Conservation (phyloP, 2,888 invertebrate genomes). For the Molorchus minor region DNA sequence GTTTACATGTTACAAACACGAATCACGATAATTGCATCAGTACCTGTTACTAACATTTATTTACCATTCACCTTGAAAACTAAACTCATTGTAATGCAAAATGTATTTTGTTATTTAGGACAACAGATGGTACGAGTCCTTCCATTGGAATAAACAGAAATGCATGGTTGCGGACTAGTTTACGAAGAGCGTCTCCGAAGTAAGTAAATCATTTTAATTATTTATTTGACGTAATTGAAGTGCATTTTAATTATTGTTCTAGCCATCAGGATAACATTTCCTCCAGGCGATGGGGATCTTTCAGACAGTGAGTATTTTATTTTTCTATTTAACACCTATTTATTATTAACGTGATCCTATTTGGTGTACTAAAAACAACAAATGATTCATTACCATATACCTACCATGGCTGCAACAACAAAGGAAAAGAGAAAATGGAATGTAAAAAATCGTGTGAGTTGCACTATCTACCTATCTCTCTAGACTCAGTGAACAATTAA, state of each 20-base stretch:
- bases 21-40: neutral
- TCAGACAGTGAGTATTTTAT: slow-evolving; percentile 68
- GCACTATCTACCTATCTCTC: no score
- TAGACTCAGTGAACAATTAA: no score
- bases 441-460: no score
- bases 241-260: slow-evolving; percentile 63
- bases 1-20: no score
- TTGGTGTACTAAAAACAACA: no score
- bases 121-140: slow-evolving; percentile 70
- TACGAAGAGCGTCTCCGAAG: slow-evolving; percentile 83
- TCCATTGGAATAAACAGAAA: slow-evolving; percentile 74
- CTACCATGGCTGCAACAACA: no score
- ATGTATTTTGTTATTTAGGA: slow-evolving; percentile 46
- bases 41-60: slow-evolving; percentile 1
- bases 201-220: no score
- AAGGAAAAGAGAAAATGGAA: no score
- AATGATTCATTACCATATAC: no score
- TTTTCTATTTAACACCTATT: no score
- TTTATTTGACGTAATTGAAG: neutral
- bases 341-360: no score
- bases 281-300: slow-evolving; percentile 72
- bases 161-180: slow-evolving; percentile 85
- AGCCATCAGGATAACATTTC: slow-evolving; percentile 70
- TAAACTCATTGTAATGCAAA: neutral
- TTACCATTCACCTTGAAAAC: slow-evolving; percentile 5